Percentiles rank a stretch among this genome's conserved stretches.
Conservation (phyloP, 53 echinoderm and acorn worm genomes). For the Apostichopus leukothele region DNA sequence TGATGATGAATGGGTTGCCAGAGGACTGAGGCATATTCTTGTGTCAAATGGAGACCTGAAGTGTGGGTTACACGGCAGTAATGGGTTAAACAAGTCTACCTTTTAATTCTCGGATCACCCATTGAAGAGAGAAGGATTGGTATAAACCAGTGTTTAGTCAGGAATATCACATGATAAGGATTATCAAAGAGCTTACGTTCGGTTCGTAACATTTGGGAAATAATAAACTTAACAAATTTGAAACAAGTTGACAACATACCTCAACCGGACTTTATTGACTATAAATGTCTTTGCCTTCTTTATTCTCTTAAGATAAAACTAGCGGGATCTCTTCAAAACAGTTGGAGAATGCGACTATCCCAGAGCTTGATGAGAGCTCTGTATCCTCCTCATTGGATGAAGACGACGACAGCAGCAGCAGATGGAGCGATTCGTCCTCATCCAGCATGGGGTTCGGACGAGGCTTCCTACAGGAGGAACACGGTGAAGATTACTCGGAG, state of each 20-base stretch:
- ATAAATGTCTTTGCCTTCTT: background rate
- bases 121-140: no score
- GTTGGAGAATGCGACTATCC: slow-evolving; percentile 20
- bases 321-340: background rate
- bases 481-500: background rate
- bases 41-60: no score
- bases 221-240: background rate
- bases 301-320: background rate
- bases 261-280: background rate
- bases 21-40: no score
- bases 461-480: background rate
- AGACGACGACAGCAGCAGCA: background rate
- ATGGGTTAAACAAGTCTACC: no score
- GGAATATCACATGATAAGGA: no score
- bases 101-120: no score
- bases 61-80: no score
- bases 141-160: no score
- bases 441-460: slow-evolving; percentile 6
- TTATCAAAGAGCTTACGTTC: no score
- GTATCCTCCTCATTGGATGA: background rate
- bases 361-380: slow-evolving; percentile 12
- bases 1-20: no score
- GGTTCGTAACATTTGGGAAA: no score
- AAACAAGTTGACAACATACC: background rate
- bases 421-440: slow-evolving; percentile 13